Evolutionary conservation across 2,113 vertebrate genomes (phyloP).

Genomic region (Sterrhoptilus dennistouni): DNA sequence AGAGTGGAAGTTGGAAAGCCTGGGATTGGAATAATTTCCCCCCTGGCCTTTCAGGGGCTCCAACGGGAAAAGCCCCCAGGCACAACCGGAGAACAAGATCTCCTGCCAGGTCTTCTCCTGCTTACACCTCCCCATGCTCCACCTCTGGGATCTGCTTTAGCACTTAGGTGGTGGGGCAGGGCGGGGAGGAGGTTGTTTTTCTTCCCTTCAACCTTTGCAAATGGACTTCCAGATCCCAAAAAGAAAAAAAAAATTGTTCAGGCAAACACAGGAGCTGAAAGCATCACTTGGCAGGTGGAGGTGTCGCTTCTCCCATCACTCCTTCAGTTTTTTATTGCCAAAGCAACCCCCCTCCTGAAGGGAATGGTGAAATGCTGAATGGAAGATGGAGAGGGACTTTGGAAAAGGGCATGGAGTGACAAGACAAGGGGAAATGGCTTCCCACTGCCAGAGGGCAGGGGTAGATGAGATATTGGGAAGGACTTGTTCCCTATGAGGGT

Average conservation of each 20-base stretch:
- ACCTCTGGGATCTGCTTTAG: conserved; percentile 39
- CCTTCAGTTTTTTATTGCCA: fast-evolving
- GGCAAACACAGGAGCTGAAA: background rate
- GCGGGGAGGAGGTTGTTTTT: background rate
- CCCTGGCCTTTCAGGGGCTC: background rate
- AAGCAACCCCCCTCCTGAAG: background rate
- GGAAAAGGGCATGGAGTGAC: background rate
- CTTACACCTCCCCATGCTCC: background rate
- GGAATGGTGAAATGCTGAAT: background rate
- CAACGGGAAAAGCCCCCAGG: background rate
- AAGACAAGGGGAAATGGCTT: background rate
- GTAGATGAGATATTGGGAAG: fast-evolving
- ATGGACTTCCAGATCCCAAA: background rate
- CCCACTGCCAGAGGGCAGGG: background rate
- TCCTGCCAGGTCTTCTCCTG: conserved; percentile 2
- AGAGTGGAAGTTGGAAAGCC: conserved; percentile 58
- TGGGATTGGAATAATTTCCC: conserved; percentile 53
- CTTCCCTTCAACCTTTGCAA: background rate
- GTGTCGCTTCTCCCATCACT: background rate
- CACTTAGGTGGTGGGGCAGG: background rate
- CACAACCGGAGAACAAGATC: background rate
- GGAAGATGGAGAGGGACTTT: background rate
- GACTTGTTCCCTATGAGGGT: fast-evolving
- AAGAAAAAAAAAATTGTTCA: background rate
- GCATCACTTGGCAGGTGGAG: background rate